Evolutionary conservation across 2,888 invertebrate genomes (phyloP), one percentile per base, ranked within the genome.

Genomic region (Eutolmus rufibarbis): DNA sequence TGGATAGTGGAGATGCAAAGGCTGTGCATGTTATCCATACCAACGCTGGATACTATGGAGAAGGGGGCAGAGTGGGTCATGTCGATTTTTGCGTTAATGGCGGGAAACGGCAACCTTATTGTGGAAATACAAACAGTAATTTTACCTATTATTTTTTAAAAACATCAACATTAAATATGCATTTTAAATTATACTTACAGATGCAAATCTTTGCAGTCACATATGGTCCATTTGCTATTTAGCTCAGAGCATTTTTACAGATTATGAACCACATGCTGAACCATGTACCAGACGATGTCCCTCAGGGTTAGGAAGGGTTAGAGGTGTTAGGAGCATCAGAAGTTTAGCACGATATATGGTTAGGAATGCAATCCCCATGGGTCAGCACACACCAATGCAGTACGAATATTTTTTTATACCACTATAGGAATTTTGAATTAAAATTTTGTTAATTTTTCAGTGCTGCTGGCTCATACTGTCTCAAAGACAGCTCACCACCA

Each of bases 1-100:
- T 96, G 89, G 95, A 95, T 91, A 95, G 95, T 78, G 96, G 96
- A 0, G 96, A 96, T 90, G 97, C 97, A 2, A 94, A 95, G 87
- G 95, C 96, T 0, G 97, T 97, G 3, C 95, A 96, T 91, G 95
- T 96, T 28, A 93, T 96, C 34, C 97, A 96, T 91, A 96, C 96
- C 0, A 96, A 96, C 91, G 96, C 96, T 0, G 96, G 96, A 0
- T 95, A 95, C 88, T 97, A 96, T 91, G 96, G 96, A 0, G 96
- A 96, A 91, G 94, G 94, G 1, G 95, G 96, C 5, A 93, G 95
- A 4, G 94, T 95, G 5, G 96, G 96, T 0, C 96, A 96, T 91
- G 96, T 96, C 0, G 96, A 96, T 92, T 96, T 97, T 92, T 96
- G 96, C 90, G 94, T 96, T 57, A 97, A 96, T 90, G 96, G 96